Evolutionary conservation across 2,888 invertebrate genomes (phyloP), one percentile per base, ranked within the genome.

Genomic region (Silvanus unidentatus): DNA sequence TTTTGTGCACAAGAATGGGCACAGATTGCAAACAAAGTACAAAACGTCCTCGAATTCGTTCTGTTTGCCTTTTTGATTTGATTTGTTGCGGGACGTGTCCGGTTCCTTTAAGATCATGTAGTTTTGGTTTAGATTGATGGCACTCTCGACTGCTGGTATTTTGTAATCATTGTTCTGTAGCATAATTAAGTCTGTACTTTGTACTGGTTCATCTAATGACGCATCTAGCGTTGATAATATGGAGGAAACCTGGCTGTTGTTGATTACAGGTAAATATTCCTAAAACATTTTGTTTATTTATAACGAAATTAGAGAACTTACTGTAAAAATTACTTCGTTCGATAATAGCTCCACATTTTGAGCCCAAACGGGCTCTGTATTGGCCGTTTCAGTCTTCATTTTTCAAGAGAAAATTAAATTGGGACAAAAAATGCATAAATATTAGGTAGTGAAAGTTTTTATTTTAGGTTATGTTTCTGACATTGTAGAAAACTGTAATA

Each of bases 1-100:
- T 53, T 63, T 65, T 16, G 66, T 65, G 45, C 70, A 69, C 29
- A 72, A 51, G 59, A 70, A 72, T 5, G 69, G 69, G 52, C 72
- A 72, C 32, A 69, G 47, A 48, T 70, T 66, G 39, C 72, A 72
- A 3, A 69, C 66, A 52, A 69, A 68, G 58, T 68, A 71, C 2
- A 66, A 48, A 54, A 69, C 60, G 44, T 69, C 61, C 45, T 66
- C 65, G 44, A 62, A 63, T 32, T 61, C 58, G 22, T 58, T 58
- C 36, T 55, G 47, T 39, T 57, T 48, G 39, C 16, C 28, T 22
- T 47, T 39, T 39, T 11, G 49, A 8, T 32, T 34, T 34, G 34
- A 40, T 39, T 34, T 35, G 42, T 45, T 47, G 32, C 47, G 41
- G 14, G 40, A 37, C 34, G 45, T 49, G 13, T 50, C 45, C 16